Conservation (phyloP, 2,113 vertebrate species). For the Odontophorus gujanensis region DNA sequence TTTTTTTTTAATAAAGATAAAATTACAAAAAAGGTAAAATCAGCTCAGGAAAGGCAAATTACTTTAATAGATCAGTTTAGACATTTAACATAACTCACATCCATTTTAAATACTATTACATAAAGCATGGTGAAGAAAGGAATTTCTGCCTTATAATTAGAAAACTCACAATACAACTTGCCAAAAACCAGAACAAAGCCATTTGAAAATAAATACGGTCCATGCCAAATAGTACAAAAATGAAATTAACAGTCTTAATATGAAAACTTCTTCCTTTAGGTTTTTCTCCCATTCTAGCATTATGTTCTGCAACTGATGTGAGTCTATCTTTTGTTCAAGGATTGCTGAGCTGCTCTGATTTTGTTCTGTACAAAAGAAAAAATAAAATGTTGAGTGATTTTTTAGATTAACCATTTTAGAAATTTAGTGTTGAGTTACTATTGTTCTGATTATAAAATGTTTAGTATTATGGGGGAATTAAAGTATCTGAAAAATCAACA, state of each 20-base stretch:
- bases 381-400: constrained; percentile 15
- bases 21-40: constrained; percentile 88
- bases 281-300: constrained; percentile 61
- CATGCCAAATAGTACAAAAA: constrained; percentile 87
- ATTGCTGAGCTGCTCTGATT: constrained; percentile 89
- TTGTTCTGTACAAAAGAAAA: constrained; percentile 81
- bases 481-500: background rate
- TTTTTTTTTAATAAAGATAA: constrained; percentile 86
- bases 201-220: constrained; percentile 87
- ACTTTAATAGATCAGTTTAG: constrained; percentile 85
- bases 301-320: constrained; percentile 67
- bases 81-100: constrained; percentile 85
- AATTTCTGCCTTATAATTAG: constrained; percentile 85
- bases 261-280: constrained; percentile 70
- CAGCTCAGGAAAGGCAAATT: constrained; percentile 85
- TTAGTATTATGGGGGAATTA: background rate
- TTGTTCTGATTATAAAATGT: background rate
- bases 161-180: constrained; percentile 86
- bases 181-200: constrained; percentile 81
- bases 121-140: constrained; percentile 84
- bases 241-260: constrained; percentile 79
- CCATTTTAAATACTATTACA: constrained; percentile 87
- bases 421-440: background rate
- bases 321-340: constrained; percentile 80
- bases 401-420: background rate